Evolutionary conservation across 35 echinoderm and acorn worm species (phyloP).

Genomic region (Hemicentrotus pulcherrimus): DNA sequence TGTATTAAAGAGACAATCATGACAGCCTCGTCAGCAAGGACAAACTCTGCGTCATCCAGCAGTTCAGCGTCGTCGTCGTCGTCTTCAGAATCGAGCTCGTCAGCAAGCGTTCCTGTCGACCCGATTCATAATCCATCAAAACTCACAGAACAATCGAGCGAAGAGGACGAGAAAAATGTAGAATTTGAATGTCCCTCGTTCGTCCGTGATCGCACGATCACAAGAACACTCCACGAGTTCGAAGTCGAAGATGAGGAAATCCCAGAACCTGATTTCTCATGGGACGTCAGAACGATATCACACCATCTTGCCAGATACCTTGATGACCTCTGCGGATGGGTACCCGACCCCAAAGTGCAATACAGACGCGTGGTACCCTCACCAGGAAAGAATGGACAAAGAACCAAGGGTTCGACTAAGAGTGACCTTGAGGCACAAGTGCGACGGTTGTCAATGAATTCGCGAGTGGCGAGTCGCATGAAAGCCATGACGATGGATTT

Average conservation of each 20-base stretch:
- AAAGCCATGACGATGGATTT: constrained; percentile 51
- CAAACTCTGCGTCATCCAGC: background rate
- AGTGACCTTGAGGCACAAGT: background rate
- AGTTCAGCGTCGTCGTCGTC: background rate
- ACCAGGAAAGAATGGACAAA: constrained; percentile 22
- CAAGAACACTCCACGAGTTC: constrained; percentile 45
- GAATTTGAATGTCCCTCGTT: constrained; percentile 52
- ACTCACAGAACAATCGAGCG: background rate
- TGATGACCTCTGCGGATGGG: constrained; percentile 71
- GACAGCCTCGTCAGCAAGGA: background rate
- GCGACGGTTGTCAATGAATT: background rate
- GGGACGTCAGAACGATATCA: constrained; percentile 46
- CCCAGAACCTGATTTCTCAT: constrained; percentile 20
- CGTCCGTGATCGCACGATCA: constrained; percentile 45
- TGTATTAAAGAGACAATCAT: background rate
- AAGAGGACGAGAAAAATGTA: background rate
- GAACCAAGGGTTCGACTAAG: background rate
- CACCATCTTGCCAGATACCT: constrained; percentile 58
- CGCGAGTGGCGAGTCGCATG: constrained; percentile 22
- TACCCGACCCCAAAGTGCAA: constrained; percentile 66
- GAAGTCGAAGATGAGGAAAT: constrained; percentile 52
- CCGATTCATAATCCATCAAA: background rate
- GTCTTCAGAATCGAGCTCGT: background rate
- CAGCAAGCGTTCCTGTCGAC: background rate
- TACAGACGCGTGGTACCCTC: constrained; percentile 42